phyloP scores from a whole-genome alignment of 1,140 invertebrate species.

The Colletes latitarsis region DNA sequence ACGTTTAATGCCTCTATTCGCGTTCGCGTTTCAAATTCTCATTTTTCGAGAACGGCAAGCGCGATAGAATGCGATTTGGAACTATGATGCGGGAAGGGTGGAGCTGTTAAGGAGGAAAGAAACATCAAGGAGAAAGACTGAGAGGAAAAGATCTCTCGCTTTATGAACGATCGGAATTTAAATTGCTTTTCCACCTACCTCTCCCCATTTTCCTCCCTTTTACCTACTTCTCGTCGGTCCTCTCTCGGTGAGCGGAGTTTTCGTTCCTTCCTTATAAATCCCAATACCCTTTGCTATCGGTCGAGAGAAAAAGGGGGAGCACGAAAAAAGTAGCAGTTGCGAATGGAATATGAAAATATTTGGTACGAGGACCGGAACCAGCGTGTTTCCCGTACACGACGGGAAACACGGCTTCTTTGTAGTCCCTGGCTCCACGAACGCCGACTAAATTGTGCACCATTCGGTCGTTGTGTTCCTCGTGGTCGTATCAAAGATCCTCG shows the following conservation, averaged over 20 bases:
- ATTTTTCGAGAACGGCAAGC: conserved; percentile 48
- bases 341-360: conserved; percentile 69
- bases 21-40: conserved; percentile 22
- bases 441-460: conserved; percentile 15
- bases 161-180: conserved; percentile 76
- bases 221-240: not conserved
- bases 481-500: conserved; percentile 7
- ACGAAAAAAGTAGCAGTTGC: conserved; percentile 55
- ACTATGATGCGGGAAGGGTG: conserved; percentile 6
- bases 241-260: conserved; percentile 54
- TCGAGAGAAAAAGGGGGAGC: conserved; percentile 28
- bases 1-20: not conserved
- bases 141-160: conserved; percentile 63
- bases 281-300: conserved; percentile 72
- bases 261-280: conserved; percentile 71
- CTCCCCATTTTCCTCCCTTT: not conserved
- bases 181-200: conserved; percentile 70
- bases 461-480: not conserved
- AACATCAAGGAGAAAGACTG: not conserved
- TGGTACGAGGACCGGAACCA: conserved; percentile 46
- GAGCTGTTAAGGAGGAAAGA: not conserved
- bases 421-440: conserved; percentile 20
- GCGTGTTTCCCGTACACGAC: conserved; percentile 32
- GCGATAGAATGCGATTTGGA: conserved; percentile 47
- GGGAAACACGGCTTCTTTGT: conserved; percentile 37